Conservation (phyloP, 2,797 vertebrate genomes). For the Balearica regulorum region DNA sequence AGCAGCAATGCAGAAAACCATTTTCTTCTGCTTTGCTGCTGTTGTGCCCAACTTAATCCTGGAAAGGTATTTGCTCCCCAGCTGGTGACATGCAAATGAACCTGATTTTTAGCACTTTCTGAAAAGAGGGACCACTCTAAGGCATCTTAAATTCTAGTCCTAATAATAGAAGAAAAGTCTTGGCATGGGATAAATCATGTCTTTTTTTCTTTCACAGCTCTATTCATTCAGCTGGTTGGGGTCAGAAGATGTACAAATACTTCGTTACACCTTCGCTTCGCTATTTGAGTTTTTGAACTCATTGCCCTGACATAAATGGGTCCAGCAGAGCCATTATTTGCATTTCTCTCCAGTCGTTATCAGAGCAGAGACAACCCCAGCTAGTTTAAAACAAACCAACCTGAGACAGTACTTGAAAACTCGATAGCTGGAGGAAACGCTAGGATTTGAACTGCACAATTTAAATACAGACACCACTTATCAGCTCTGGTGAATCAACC, state of each 20-base stretch:
- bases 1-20: not conserved
- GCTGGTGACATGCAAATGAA: not conserved
- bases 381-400: not conserved
- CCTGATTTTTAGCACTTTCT: not conserved
- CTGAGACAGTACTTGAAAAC: slow-evolving; percentile 17
- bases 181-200: not conserved
- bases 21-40: not conserved
- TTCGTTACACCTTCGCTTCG: fast-evolving
- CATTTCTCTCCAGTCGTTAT: not conserved
- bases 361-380: not conserved
- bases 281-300: not conserved
- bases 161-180: not conserved
- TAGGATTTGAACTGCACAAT: not conserved
- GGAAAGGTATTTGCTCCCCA: not conserved
- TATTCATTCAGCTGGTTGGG: not conserved
- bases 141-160: not conserved
- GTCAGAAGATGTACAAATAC: not conserved
- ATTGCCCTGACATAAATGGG: not conserved
- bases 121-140: not conserved
- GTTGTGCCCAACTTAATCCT: not conserved
- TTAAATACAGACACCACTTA: slow-evolving; percentile 28
- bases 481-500: slow-evolving; percentile 52
- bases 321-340: not conserved
- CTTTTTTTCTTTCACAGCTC: not conserved
- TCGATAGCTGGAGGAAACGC: slow-evolving; percentile 17